These are phyloP conservation scores for Palythoa heliodiscus DNA, from an alignment of 92 coral and sea anemone genomes.

Conservation along the genomic window DNA sequence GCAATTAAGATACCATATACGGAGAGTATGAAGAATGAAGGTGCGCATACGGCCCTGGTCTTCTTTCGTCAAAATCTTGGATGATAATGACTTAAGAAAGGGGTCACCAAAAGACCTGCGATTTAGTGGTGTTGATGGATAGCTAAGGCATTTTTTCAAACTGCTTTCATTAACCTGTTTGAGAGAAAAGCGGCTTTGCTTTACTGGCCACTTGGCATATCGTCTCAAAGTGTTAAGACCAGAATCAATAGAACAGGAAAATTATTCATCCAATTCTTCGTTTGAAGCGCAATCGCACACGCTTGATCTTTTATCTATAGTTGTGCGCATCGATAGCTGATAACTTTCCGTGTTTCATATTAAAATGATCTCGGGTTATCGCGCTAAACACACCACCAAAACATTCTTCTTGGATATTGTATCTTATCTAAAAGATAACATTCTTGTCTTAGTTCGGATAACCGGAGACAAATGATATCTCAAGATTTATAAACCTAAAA, in stretches of 20 bases:
- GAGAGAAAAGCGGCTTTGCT: slow-evolving; percentile 36
- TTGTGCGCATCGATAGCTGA: slow-evolving; percentile 8
- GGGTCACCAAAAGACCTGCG: slow-evolving; percentile 28
- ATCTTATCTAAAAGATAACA: slow-evolving; percentile 45
- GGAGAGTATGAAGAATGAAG: slow-evolving; percentile 6
- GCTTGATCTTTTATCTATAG: not conserved
- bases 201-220: slow-evolving; percentile 19
- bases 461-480: slow-evolving; percentile 10
- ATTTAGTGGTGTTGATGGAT: slow-evolving; percentile 31
- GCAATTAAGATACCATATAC: slow-evolving; percentile 58
- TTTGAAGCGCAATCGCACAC: slow-evolving; percentile 30
- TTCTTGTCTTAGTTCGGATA: not conserved
- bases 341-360: slow-evolving; percentile 28
- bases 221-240: slow-evolving; percentile 26
- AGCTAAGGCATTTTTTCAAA: slow-evolving; percentile 9
- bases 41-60: not conserved
- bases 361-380: slow-evolving; percentile 38
- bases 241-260: slow-evolving; percentile 15
- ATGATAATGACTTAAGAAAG: not conserved
- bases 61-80: slow-evolving; percentile 21
- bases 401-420: slow-evolving; percentile 33
- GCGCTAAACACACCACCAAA: not conserved
- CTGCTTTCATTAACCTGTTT: slow-evolving; percentile 35
- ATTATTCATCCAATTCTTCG: slow-evolving; percentile 27
- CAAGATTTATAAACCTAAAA: slow-evolving; percentile 4